These are phyloP conservation scores for Tetragonula carbonaria DNA, from an alignment of 2,888 invertebrate species.

Conservation along the genomic window DNA sequence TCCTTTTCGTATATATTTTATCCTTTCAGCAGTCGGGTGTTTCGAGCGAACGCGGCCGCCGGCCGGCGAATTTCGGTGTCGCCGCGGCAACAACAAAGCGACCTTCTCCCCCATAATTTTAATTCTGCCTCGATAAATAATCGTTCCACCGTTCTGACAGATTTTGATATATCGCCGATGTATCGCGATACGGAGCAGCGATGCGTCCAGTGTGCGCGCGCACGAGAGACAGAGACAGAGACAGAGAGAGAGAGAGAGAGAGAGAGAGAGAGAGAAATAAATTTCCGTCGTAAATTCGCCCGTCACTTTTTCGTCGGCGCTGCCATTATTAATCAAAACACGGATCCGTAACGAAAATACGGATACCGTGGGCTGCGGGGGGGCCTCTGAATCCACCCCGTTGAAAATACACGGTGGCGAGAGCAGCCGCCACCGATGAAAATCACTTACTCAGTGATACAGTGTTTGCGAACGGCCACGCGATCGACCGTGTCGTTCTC, in stretches of 20 bases:
- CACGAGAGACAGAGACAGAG: neutral
- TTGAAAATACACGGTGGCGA: constrained; percentile 27
- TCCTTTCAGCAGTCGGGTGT: neutral
- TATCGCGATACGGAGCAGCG: constrained; percentile 41
- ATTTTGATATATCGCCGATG: constrained; percentile 55
- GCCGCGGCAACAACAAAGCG: constrained; percentile 5
- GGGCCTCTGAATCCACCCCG: neutral
- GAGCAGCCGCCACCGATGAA: neutral
- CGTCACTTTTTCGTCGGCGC: constrained; percentile 54
- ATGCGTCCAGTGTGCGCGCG: constrained; percentile 15
- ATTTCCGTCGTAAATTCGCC: constrained; percentile 56
- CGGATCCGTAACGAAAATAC: constrained; percentile 54
- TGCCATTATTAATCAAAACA: constrained; percentile 63
- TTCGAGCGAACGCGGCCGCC: constrained; percentile 1
- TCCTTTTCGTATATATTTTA: neutral
- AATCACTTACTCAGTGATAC: constrained; percentile 50
- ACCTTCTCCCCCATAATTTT: constrained; percentile 31
- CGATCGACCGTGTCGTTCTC: constrained; percentile 21
- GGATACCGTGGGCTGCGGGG: neutral
- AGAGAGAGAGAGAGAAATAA: constrained; percentile 38
- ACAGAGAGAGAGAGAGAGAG: constrained; percentile 35
- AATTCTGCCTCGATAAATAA: constrained; percentile 57
- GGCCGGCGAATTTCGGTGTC: neutral
- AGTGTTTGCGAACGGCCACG: constrained; percentile 35
- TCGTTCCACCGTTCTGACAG: constrained; percentile 52